Evolutionary conservation across 2,113 vertebrate species (phyloP), one percentile per base, ranked within the genome.

Genomic region (Machaerirhynchus nigripectus): DNA sequence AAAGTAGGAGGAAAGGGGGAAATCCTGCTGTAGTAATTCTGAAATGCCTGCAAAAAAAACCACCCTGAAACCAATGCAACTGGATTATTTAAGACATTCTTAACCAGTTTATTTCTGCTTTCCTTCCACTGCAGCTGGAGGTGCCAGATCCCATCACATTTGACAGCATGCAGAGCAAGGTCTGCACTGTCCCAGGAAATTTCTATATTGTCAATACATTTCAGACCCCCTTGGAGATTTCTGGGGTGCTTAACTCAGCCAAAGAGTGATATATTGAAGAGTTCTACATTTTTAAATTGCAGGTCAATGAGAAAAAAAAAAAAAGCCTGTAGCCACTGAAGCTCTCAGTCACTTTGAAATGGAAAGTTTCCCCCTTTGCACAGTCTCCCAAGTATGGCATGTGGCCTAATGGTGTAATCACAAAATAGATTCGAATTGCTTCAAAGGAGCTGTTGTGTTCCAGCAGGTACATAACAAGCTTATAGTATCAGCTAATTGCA

Each of bases 381-480:
- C 81, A 88, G 57, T 63, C 64, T 93, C 81, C 70, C 33, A 53
- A 37, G 50, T 39, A 75, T 74, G 85, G 93, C 85, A 84, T 24
- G 56, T 84, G 70, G 77, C 93, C 90, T 94, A 94, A 92, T 95
- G 81, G 24, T 84, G 11, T 92, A 89, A 90, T 69, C 67, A 55
- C 57, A 84, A 67, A 92, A 84, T 65, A 90, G 95, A 90, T 95
- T 22, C 0, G 2, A 95, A 92, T 92, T 75, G 57, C 46, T 94
- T 95, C 90, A 93, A 92, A 94, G 74, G 76, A 90, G 59, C 90
- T 88, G 47, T 71, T 94, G 83, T 91, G 75, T 68, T 94, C 92
- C 84, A 95, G 86, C 86, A 97, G 92, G 83, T 96, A 71, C 53
- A 46, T 85, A 93, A 84, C n/a, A 79, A 75, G 74, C 90, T 96